Evolutionary conservation across 2,797 vertebrate species (phyloP).

Genomic region (Knipowitschia caucasica): DNA sequence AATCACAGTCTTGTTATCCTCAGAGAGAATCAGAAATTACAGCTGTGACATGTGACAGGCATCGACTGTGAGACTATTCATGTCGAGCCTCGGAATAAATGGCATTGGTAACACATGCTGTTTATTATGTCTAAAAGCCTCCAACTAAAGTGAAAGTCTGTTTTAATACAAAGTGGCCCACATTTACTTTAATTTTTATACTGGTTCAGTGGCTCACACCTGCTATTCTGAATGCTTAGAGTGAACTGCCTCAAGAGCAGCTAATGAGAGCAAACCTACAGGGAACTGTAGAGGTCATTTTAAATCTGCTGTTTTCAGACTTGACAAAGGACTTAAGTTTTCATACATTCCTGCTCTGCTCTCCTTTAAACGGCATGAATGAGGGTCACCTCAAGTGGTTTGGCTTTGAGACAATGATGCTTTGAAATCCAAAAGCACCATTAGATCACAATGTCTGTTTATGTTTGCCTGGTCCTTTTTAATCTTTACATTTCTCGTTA

Average conservation of each 20-base stretch:
- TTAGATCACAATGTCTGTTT: constrained; percentile 62
- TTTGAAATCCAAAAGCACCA: constrained; percentile 67
- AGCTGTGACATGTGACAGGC: constrained; percentile 52
- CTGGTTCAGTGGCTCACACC: constrained; percentile 53
- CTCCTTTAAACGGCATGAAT: constrained; percentile 73
- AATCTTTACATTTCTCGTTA: constrained; percentile 32
- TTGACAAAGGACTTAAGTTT: constrained; percentile 74
- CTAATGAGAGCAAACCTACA: constrained; percentile 70
- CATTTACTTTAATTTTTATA: constrained; percentile 52
- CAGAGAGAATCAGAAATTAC: constrained; percentile 54
- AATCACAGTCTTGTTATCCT: constrained; percentile 43
- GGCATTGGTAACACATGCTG: constrained; percentile 40
- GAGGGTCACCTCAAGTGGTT: constrained; percentile 75
- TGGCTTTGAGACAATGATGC: constrained; percentile 71
- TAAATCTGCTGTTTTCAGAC: constrained; percentile 75
- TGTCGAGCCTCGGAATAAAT: constrained; percentile 57
- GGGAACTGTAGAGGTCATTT: constrained; percentile 73
- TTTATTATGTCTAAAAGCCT: constrained; percentile 22
- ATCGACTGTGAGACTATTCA: constrained; percentile 55
- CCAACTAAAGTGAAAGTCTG: constrained; percentile 31
- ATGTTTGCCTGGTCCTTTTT: constrained; percentile 33
- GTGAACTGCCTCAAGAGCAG: constrained; percentile 42
- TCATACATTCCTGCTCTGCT: constrained; percentile 71
- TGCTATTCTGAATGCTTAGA: constrained; percentile 55
- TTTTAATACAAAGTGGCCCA: constrained; percentile 37